These are phyloP conservation scores for Mus spretus DNA, from an alignment of 2,797 vertebrate genomes.

Conservation along the genomic window DNA sequence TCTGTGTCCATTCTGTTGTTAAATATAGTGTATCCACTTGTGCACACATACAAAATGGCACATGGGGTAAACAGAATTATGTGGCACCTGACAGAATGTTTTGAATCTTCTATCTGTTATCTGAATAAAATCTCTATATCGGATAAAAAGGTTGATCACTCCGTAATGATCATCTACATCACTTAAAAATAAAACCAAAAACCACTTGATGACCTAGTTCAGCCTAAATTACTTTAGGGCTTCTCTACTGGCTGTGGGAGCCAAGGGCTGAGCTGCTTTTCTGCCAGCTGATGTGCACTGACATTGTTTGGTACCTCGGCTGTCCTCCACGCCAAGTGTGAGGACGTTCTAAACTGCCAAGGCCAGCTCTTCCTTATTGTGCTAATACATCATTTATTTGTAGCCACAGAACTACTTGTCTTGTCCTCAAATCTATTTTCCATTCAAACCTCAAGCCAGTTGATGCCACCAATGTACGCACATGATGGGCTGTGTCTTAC, in stretches of 20 bases:
- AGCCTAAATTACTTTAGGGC: slow-evolving; percentile 69
- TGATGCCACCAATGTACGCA: background rate
- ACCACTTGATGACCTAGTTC: slow-evolving; percentile 72
- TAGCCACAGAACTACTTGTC: slow-evolving; percentile 18
- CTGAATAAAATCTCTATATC: background rate
- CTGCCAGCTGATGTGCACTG: slow-evolving; percentile 7
- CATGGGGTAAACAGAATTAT: background rate
- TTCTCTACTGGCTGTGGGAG: slow-evolving; percentile 44
- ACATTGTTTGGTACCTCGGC: slow-evolving; percentile 20
- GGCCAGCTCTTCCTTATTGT: slow-evolving; percentile 61
- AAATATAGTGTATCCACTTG: background rate
- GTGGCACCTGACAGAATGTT: background rate
- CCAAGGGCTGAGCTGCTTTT: slow-evolving; percentile 5
- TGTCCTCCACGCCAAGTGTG: slow-evolving; percentile 37
- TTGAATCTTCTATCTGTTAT: background rate
- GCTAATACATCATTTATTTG: slow-evolving; percentile 63
- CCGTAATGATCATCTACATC: slow-evolving; percentile 30
- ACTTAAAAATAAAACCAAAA: slow-evolving; percentile 66
- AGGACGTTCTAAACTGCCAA: slow-evolving; percentile 67
- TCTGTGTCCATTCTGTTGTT: background rate
- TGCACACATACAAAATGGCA: background rate
- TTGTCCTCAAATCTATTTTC: slow-evolving; percentile 33
- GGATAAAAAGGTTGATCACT: background rate
- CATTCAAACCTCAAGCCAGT: slow-evolving; percentile 56
- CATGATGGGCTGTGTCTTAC: background rate